These are phyloP conservation scores for Acanthornis magna DNA, from an alignment of 2,797 vertebrate species.

Conservation along the genomic window DNA sequence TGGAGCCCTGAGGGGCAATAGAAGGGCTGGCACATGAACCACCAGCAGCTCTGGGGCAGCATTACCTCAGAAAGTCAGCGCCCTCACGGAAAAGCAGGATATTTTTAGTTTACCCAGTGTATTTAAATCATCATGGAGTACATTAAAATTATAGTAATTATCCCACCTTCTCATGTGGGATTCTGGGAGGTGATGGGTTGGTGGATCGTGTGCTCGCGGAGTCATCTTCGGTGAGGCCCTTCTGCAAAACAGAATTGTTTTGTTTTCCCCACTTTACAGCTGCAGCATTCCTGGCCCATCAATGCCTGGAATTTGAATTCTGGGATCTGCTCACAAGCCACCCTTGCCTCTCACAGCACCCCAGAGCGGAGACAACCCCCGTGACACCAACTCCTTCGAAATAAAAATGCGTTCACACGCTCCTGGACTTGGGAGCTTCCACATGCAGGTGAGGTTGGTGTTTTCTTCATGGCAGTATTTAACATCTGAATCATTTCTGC, in stretches of 20 bases:
- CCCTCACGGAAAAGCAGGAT: constrained; percentile 29
- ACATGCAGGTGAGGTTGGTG: background rate
- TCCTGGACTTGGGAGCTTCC: background rate
- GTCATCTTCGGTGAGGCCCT: background rate
- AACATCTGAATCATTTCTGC: background rate
- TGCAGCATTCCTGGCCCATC: constrained; percentile 12
- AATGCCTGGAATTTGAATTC: background rate
- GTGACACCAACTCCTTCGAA: background rate
- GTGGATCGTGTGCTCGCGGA: background rate
- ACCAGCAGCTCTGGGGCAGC: constrained; percentile 38
- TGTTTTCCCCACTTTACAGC: background rate
- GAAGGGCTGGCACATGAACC: constrained; percentile 1
- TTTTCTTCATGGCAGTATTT: background rate
- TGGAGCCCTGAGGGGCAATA: background rate
- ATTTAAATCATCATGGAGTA: constrained; percentile 54
- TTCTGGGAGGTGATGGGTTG: constrained; percentile 31
- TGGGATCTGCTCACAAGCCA: background rate
- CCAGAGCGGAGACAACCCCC: background rate
- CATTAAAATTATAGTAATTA: constrained; percentile 69
- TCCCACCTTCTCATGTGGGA: constrained; percentile 62
- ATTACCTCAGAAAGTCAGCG: constrained; percentile 34
- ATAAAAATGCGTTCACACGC: background rate
- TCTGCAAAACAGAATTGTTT: constrained; percentile 38
- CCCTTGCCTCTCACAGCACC: background rate
- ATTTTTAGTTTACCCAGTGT: constrained; percentile 62